A percentile compares a stretch with the other conserved stretches of the same genome.
These are phyloP conservation scores for Apis cerana DNA, from an alignment of 1,140 invertebrate genomes.

Conservation along the genomic window DNA sequence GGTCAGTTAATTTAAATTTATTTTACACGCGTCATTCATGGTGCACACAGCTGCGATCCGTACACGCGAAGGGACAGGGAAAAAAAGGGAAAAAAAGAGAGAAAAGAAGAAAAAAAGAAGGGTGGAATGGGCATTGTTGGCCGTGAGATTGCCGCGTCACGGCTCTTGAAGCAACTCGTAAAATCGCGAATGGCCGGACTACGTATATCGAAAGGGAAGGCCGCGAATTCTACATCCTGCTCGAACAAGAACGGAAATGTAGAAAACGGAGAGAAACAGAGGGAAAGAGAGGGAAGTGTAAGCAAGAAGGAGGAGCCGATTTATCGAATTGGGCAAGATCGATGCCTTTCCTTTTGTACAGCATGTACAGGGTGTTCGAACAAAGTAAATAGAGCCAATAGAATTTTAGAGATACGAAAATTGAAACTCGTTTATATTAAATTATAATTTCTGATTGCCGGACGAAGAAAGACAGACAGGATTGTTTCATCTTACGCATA, in stretches of 20 bases:
- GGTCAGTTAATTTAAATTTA: slow-evolving; percentile 44
- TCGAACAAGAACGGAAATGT: background rate
- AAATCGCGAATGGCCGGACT: slow-evolving; percentile 52
- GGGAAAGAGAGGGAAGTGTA: background rate
- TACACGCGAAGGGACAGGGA: background rate
- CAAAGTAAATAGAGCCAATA: too few species aligned
- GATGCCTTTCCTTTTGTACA: slow-evolving; percentile 45
- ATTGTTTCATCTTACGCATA: too few species aligned
- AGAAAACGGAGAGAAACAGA: background rate
- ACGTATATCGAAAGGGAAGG: slow-evolving; percentile 6
- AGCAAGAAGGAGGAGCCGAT: slow-evolving; percentile 23
- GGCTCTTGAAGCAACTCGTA: slow-evolving; percentile 62
- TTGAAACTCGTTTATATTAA: too few species aligned
- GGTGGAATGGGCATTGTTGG: slow-evolving; percentile 52
- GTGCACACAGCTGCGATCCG: slow-evolving; percentile 16
- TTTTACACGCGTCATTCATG: slow-evolving; percentile 26
- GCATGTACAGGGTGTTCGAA: too few species aligned
- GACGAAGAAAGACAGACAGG: too few species aligned
- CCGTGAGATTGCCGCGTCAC: slow-evolving; percentile 61
- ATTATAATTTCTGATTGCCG: too few species aligned
- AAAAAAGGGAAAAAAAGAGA: background rate
- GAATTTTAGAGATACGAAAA: too few species aligned
- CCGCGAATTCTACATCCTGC: background rate
- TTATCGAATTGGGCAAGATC: slow-evolving; percentile 63
- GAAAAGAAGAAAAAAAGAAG: slow-evolving; percentile 14